Conservation (phyloP, 2,113 vertebrate species). For the Cephalopterus ornatus region DNA sequence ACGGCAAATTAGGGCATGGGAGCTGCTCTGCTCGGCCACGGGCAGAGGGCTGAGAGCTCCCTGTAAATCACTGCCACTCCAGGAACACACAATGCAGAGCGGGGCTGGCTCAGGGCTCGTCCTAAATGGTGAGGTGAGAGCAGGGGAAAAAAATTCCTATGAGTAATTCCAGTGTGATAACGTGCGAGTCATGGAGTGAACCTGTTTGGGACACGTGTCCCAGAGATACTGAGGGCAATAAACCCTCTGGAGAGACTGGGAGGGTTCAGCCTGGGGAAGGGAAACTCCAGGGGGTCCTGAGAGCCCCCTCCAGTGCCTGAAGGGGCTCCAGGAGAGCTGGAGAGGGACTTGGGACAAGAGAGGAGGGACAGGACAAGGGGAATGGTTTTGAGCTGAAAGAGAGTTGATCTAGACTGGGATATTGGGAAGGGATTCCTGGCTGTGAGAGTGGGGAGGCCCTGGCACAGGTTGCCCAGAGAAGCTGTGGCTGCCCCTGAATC, state of each 20-base stretch:
- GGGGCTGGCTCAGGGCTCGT: not conserved
- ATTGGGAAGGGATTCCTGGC: not conserved
- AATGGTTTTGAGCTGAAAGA: not conserved
- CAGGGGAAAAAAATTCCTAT: not conserved
- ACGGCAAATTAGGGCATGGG: not conserved
- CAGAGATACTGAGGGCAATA: not conserved
- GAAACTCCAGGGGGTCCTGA: not conserved
- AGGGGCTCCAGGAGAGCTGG: not conserved
- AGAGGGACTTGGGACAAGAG: not conserved
- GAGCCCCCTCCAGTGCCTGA: not conserved
- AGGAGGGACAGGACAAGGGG: not conserved
- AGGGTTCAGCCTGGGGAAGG: too few species aligned
- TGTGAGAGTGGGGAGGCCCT: not conserved
- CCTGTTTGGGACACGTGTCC: not conserved
- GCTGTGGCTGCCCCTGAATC: not conserved
- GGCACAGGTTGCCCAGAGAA: accelerated
- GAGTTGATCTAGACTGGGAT: not conserved
- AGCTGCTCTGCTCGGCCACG: not conserved
- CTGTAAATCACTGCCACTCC: not conserved
- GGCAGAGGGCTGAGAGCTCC: not conserved
- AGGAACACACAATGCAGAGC: not conserved
- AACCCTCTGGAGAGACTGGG: not conserved
- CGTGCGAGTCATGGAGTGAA: not conserved
- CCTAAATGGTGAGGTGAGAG: not conserved
- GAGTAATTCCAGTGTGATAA: conserved; percentile 9